phyloP scores from a whole-genome alignment of 1,140 invertebrate genomes.

The Galendromus occidentalis region DNA sequence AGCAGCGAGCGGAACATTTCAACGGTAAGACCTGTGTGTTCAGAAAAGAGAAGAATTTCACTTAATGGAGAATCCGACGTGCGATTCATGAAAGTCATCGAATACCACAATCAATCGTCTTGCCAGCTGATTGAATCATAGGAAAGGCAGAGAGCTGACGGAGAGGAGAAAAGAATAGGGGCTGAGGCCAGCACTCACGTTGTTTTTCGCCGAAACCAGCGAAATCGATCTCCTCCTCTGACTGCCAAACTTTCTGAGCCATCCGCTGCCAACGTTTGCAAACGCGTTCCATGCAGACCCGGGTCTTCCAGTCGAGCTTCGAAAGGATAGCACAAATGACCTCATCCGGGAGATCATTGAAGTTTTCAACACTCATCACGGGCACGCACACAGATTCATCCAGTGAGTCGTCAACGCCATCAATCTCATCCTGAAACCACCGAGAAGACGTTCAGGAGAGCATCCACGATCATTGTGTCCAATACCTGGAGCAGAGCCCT shows the following conservation, averaged over 20 bases:
- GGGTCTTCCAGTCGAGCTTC: neutral
- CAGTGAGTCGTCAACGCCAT: neutral
- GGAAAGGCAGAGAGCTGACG: too few species aligned
- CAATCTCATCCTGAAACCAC: neutral
- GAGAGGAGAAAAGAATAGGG: too few species aligned
- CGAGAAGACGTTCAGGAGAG: too few species aligned
- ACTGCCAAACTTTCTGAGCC: neutral
- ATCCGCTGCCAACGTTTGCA: constrained; percentile 9
- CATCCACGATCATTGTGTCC: too few species aligned
- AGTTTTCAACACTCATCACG: constrained; percentile 3
- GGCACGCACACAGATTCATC: neutral
- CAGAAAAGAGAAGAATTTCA: neutral
- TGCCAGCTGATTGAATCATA: too few species aligned
- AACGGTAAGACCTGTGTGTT: neutral
- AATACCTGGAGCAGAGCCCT: neutral
- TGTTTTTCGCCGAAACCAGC: neutral
- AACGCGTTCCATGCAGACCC: neutral
- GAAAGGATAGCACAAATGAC: neutral
- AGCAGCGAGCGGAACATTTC: neutral
- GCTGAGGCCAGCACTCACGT: neutral
- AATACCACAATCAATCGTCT: neutral
- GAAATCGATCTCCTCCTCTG: neutral
- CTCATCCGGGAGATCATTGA: neutral
- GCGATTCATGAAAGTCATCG: neutral
- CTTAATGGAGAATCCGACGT: neutral